Conservation (phyloP, 2,113 vertebrate genomes). For the Phyllostomus discolor region DNA sequence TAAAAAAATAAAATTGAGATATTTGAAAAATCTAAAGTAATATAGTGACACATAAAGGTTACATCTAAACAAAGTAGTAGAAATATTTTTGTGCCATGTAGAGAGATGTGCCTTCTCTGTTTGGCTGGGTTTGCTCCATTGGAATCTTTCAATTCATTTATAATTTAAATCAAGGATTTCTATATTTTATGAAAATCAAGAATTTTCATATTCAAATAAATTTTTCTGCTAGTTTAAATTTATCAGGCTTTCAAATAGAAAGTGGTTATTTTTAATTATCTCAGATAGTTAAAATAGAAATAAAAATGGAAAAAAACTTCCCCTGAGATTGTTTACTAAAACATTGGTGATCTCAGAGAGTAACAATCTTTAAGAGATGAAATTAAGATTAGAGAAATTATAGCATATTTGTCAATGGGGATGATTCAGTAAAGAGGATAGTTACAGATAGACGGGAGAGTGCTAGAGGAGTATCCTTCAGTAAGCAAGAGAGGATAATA, state of each 20-base stretch:
- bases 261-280: neutral
- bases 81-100: neutral
- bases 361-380: neutral
- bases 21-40: neutral
- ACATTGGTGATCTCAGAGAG: neutral
- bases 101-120: neutral
- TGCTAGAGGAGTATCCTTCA: neutral
- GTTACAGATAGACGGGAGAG: neutral
- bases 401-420: neutral
- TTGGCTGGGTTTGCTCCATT: neutral
- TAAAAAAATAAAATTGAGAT: constrained; percentile 22
- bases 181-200: neutral
- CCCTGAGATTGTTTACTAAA: neutral
- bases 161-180: constrained; percentile 9
- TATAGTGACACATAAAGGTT: neutral
- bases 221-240: neutral
- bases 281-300: neutral
- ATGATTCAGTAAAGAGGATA: neutral
- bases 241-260: constrained; percentile 1
- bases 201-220: neutral
- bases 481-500: neutral
- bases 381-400: neutral
- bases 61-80: neutral
- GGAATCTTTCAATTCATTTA: neutral
- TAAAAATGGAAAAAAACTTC: neutral